Evolutionary conservation across 2,888 invertebrate species (phyloP).

Genomic region (Dynastes tityus): DNA sequence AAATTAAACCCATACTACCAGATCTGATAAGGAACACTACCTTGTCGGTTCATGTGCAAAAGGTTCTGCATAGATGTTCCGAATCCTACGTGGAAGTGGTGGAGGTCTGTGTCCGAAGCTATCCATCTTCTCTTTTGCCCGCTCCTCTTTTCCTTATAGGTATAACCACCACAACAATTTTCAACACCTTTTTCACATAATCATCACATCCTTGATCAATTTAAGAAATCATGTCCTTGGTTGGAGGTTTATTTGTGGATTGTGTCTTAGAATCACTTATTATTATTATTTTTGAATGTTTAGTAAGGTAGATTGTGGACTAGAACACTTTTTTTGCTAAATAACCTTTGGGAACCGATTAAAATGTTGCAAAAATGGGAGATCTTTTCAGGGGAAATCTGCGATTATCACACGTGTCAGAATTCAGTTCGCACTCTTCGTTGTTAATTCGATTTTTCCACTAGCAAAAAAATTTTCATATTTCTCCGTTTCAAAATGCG

Average conservation of each 20-base stretch:
- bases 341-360: no score
- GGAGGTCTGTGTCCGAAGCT: conserved; percentile 78
- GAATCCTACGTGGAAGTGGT: conserved; percentile 76
- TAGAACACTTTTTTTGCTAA: no score
- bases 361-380: no score
- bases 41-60: conserved; percentile 73
- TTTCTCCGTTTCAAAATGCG: neutral
- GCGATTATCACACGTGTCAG: no score
- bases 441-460: no score
- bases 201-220: conserved; percentile 10
- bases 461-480: neutral
- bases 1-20: no score
- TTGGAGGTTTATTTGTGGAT: no score
- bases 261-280: no score
- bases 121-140: conserved; percentile 71
- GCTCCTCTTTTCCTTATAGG: neutral
- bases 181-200: conserved; percentile 10
- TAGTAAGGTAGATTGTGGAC: no score
- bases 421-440: no score
- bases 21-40: conserved; percentile 59
- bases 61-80: conserved; percentile 80
- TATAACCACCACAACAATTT: neutral
- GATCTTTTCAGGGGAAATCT: no score
- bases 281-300: no score
- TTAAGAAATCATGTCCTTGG: neutral